A percentile compares a stretch with the other conserved stretches of the same genome.
Conservation (phyloP, 2,888 invertebrate species). For the Automeris io region DNA sequence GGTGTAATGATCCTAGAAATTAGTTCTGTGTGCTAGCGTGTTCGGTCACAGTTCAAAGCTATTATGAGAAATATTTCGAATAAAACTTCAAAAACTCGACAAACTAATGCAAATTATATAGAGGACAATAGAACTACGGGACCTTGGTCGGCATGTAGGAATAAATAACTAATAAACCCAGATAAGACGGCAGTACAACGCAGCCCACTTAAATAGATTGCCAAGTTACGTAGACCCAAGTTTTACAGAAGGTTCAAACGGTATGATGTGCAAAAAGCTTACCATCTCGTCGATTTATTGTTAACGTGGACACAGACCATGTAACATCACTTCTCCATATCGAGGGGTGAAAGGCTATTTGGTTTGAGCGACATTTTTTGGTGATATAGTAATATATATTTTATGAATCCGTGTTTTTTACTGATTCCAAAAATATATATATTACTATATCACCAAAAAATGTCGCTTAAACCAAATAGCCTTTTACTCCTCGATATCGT, state of each 20-base stretch:
- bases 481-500: too few species aligned
- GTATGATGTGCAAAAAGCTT: too few species aligned
- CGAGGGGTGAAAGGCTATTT: too few species aligned
- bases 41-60: constrained; percentile 1
- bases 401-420: too few species aligned
- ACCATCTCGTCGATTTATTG: too few species aligned
- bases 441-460: too few species aligned
- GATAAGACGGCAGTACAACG: constrained; percentile 46
- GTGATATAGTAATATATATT: too few species aligned
- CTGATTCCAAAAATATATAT: too few species aligned
- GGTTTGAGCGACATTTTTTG: too few species aligned
- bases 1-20: constrained; percentile 1
- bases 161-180: constrained; percentile 70
- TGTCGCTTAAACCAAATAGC: too few species aligned
- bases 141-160: constrained; percentile 34
- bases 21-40: constrained; percentile 1
- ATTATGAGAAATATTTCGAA: constrained; percentile 9
- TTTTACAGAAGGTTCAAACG: constrained; percentile 4
- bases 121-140: constrained; percentile 36
- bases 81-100: constrained; percentile 7
- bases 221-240: constrained; percentile 35
- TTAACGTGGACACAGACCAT: too few species aligned
- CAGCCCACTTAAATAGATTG: constrained; percentile 70
- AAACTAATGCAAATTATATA: constrained; percentile 54
- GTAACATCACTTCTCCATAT: too few species aligned